Evolutionary conservation across 2,113 vertebrate species (phyloP).

Genomic region (Psittacula cyanocephala): DNA sequence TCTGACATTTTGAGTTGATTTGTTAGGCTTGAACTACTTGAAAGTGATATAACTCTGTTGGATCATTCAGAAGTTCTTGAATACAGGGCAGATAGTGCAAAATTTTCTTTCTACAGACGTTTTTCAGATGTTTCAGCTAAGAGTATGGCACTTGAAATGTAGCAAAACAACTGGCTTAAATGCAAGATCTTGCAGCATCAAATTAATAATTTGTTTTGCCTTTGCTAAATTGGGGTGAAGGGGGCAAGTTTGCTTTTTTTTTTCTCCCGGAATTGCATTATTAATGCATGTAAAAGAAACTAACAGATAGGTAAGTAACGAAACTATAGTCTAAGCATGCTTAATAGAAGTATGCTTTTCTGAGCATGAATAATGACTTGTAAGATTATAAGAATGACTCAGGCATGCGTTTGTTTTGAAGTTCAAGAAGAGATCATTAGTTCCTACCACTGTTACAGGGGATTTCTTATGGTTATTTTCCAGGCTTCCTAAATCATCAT

Average conservation of each 20-base stretch:
- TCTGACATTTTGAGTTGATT: neutral
- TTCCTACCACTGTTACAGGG: neutral
- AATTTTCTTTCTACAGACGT: neutral
- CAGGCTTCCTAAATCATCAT: neutral
- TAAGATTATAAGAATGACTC: neutral
- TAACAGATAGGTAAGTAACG: neutral
- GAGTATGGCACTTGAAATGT: neutral
- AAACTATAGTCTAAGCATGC: neutral
- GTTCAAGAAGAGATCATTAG: neutral
- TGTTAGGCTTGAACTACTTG: neutral
- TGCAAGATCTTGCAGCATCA: neutral
- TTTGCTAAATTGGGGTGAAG: neutral
- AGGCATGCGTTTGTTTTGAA: neutral
- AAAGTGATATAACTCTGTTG: neutral
- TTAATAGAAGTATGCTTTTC: neutral
- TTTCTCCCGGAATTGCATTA: neutral
- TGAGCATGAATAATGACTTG: neutral
- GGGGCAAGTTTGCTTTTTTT: neutral
- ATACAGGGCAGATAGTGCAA: neutral
- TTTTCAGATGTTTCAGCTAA: neutral
- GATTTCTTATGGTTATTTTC: neutral
- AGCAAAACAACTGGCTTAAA: neutral
- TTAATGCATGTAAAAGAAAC: neutral
- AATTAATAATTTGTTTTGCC: neutral
- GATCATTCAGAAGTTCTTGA: neutral